Base-by-base conservation (phyloP, 1,140 invertebrate genomes). In the Ruditapes philippinarum region DNA sequence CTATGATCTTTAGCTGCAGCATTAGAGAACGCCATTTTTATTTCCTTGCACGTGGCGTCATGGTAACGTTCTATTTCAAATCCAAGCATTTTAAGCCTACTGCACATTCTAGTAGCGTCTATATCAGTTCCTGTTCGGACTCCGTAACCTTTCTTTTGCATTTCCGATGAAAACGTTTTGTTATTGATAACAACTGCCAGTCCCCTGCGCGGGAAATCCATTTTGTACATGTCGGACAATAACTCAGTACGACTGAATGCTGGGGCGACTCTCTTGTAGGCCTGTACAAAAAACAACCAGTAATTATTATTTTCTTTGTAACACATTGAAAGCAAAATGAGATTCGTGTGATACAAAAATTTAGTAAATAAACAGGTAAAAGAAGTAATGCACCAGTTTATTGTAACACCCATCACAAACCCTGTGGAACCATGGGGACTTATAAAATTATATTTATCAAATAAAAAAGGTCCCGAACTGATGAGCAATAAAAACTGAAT, bases 1-100 rank as follows among this genome's bases (percentile, higher is more conserved):
- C 51, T 76, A 33, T 92, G 91, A 62, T 92, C 91, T 22, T 82
- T 31, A n/a, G 38, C 40, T 9, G 87, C 87, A 4, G 65, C 87
- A 11, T 51, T 5, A 14, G 28, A 12, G 25, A 89, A 89, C 38
- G 51, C 68, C 11, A 60, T 38, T 62, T 70, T 82, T 36, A 89
- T 89, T 7, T 40, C 22, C n/a, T 42, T 62, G 51, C 87, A 82
- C 0, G 87, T 89, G 22, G 62, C 51, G 70, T 89, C 68, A 76
- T 82, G 79, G 54, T 82, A 40, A 38, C 68, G 45, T 0, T 89
- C 79, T 14, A 89, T 51, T 22, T 82, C 70, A 36, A 89, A 89
- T 0, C 87, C 87, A 3, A 89, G 54, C 36, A 73, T 57, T 40
- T 74, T 42, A 25, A 89, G 49, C 17, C 87, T 65, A 0, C 42